Percentiles rank a stretch among this genome's conserved stretches.
phyloP scores from a whole-genome alignment of 2,797 vertebrate genomes.

The Eulemur coronatus region DNA sequence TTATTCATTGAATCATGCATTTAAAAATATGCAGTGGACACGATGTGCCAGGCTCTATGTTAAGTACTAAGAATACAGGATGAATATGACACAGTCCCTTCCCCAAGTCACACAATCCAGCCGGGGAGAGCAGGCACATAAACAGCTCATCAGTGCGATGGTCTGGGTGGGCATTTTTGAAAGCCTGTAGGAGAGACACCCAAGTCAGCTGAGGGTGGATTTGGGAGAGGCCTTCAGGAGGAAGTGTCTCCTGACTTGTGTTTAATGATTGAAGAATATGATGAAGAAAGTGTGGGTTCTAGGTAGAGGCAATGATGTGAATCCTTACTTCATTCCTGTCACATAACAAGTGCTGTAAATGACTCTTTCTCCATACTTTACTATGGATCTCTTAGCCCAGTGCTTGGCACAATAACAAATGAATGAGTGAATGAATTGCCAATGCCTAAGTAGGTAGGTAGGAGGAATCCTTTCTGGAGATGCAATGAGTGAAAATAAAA shows the following conservation, averaged over 20 bases:
- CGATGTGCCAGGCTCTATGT: not conserved
- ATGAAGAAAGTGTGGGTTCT: not conserved
- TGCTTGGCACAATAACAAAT: not conserved
- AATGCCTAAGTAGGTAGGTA: not conserved
- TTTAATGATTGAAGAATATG: not conserved
- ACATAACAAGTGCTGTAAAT: not conserved
- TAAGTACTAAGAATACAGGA: not conserved
- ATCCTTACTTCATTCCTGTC: not conserved
- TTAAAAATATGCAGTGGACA: not conserved
- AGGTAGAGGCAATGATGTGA: not conserved
- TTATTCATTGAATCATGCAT: not conserved
- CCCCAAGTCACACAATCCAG: not conserved
- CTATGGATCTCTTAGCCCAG: not conserved
- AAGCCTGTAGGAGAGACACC: not conserved
- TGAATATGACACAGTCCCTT: accelerated
- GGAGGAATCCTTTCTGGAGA: not conserved
- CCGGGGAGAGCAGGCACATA: not conserved
- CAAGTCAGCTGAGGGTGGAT: not conserved
- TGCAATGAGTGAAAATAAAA: not conserved
- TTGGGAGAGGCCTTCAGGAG: not conserved
- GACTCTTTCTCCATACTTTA: not conserved
- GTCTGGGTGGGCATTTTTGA: not conserved
- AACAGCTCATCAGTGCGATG: not conserved
- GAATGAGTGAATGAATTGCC: not conserved
- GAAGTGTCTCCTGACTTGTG: not conserved